A percentile compares a stretch with the other conserved stretches of the same genome.
Evolutionary conservation across 2,797 vertebrate species (phyloP).

Genomic region (Acrossocheilus wenchowensis): DNA sequence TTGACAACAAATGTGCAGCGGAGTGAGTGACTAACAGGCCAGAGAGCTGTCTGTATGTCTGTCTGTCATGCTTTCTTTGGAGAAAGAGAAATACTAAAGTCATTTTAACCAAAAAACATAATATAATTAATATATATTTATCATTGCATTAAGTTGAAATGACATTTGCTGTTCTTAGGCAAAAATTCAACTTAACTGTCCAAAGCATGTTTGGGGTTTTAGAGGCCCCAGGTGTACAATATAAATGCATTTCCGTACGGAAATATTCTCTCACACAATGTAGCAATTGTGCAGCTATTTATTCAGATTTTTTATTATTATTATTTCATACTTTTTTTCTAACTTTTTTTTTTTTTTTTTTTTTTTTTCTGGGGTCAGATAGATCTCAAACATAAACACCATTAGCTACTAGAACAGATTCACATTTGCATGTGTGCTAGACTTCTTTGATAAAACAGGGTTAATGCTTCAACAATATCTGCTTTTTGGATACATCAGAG

Average conservation of each 20-base stretch:
- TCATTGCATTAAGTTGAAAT: neutral
- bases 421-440: neutral
- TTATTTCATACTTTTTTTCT: neutral
- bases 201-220: neutral
- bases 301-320: neutral
- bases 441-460: neutral
- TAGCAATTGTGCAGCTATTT: neutral
- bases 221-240: neutral
- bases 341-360: neutral
- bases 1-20: constrained; percentile 60
- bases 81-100: neutral
- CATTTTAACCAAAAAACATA: neutral
- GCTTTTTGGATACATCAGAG: neutral
- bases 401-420: neutral
- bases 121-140: neutral
- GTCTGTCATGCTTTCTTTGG: neutral
- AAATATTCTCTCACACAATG: neutral
- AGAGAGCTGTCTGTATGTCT: neutral
- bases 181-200: neutral
- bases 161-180: neutral
- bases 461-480: neutral
- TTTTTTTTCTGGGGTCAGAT: neutral
- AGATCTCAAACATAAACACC: neutral
- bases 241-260: neutral
- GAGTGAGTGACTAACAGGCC: neutral